These are phyloP conservation scores for Drosophila subsilvestris DNA, from an alignment of 2,888 invertebrate species.

Conservation along the genomic window DNA sequence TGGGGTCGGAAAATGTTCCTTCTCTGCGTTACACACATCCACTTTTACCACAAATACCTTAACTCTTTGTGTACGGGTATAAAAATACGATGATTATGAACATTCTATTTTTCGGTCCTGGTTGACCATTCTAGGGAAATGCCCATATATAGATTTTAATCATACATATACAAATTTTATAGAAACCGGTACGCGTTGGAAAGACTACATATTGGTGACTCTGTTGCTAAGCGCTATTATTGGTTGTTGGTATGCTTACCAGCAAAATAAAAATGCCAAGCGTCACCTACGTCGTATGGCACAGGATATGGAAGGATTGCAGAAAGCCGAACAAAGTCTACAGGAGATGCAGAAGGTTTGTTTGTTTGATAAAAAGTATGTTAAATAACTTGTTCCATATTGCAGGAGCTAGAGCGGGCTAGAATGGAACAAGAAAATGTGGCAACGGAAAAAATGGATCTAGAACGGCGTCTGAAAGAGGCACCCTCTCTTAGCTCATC, in stretches of 20 bases:
- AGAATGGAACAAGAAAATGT: slow-evolving; percentile 92
- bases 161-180: not conserved
- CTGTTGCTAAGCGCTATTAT: slow-evolving; percentile 93
- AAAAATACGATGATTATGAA: too few relatives aligned
- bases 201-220: slow-evolving; percentile 94
- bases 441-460: slow-evolving; percentile 91
- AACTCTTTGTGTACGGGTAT: too few relatives aligned
- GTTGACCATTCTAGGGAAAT: too few relatives aligned
- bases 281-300: slow-evolving; percentile 95
- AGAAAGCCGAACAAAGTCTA: slow-evolving; percentile 94
- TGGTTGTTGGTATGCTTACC: slow-evolving; percentile 96
- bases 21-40: too few relatives aligned
- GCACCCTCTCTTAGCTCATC: slow-evolving; percentile 90
- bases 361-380: not conserved
- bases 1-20: too few relatives aligned
- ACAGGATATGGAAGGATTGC: slow-evolving; percentile 95
- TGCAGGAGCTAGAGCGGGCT: slow-evolving; percentile 90
- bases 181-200: slow-evolving; percentile 91
- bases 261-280: slow-evolving; percentile 94
- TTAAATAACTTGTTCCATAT: not conserved
- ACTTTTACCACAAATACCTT: too few relatives aligned
- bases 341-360: slow-evolving; percentile 91
- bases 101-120: too few relatives aligned
- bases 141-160: too few relatives aligned
- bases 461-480: slow-evolving; percentile 92